Evolutionary conservation across 2,888 invertebrate genomes (phyloP).

Genomic region (Dysmachus trigonus): DNA sequence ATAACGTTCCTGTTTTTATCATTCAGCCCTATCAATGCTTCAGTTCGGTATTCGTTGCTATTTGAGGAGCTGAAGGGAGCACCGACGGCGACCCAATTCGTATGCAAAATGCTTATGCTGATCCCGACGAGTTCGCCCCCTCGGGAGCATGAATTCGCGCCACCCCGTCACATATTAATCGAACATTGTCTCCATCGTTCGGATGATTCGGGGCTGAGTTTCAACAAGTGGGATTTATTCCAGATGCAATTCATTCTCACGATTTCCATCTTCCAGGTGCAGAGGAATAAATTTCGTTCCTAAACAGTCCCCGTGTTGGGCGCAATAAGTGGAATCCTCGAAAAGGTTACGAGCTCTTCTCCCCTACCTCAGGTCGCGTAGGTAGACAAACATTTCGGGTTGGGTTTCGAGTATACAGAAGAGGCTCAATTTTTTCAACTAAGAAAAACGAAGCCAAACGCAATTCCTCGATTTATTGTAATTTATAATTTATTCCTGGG

Average conservation of each 20-base stretch:
- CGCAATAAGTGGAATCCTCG: not conserved
- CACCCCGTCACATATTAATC: not conserved
- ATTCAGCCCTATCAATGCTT: not conserved
- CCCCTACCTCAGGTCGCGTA: no score
- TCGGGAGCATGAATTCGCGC: not conserved
- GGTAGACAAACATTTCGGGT: no score
- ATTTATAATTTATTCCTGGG: no score
- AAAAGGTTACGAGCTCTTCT: not conserved
- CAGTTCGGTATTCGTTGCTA: not conserved
- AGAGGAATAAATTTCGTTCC: not conserved
- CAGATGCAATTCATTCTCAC: not conserved
- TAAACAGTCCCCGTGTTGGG: not conserved
- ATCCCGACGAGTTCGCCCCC: not conserved
- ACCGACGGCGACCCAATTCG: not conserved
- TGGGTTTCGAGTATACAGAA: no score
- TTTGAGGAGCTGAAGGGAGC: not conserved
- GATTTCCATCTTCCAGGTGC: not conserved
- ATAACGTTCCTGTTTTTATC: constrained; percentile 11
- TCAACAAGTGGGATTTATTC: not conserved
- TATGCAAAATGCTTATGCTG: not conserved
- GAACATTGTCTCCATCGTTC: not conserved
- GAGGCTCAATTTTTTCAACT: no score
- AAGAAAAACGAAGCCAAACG: no score
- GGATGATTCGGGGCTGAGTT: not conserved
- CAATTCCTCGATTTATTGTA: no score